These are phyloP conservation scores for Oxygymnocypris stewartii DNA, from an alignment of 2,113 vertebrate species.

Conservation along the genomic window DNA sequence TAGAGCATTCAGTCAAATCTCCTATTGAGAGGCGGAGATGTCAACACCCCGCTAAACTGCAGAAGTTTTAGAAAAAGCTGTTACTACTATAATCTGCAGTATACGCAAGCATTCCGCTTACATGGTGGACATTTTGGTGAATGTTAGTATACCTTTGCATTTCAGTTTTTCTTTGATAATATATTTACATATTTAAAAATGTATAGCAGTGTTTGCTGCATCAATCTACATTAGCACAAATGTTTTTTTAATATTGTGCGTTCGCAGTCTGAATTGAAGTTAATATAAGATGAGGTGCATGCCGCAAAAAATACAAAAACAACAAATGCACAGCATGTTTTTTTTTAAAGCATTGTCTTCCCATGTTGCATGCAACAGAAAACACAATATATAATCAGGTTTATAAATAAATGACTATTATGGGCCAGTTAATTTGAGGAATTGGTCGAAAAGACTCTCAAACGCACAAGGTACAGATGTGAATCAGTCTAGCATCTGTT, in stretches of 20 bases:
- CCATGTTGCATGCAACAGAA: too few relatives aligned
- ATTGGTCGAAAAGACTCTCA: too few relatives aligned
- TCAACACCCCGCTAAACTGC: constrained; percentile 5
- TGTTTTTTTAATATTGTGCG: too few relatives aligned
- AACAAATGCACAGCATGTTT: background rate
- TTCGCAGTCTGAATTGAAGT: background rate
- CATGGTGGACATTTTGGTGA: background rate
- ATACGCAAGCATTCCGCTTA: background rate
- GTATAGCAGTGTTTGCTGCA: background rate
- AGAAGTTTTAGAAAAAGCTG: background rate
- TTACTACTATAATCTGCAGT: background rate
- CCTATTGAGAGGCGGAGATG: background rate
- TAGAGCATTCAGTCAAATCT: constrained; percentile 29
- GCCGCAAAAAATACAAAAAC: background rate
- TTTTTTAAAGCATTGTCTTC: background rate
- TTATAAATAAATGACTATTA: too few relatives aligned
- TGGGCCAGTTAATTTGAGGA: too few relatives aligned
- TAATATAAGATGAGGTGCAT: background rate
- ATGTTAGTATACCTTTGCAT: background rate
- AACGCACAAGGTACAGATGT: too few relatives aligned
- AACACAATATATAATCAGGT: too few relatives aligned
- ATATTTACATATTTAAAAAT: background rate
- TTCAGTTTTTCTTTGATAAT: background rate
- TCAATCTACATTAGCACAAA: background rate
- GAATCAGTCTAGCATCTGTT: background rate